phyloP scores from a whole-genome alignment of 2,888 invertebrate genomes.

The Zootermopsis nevadensis region DNA sequence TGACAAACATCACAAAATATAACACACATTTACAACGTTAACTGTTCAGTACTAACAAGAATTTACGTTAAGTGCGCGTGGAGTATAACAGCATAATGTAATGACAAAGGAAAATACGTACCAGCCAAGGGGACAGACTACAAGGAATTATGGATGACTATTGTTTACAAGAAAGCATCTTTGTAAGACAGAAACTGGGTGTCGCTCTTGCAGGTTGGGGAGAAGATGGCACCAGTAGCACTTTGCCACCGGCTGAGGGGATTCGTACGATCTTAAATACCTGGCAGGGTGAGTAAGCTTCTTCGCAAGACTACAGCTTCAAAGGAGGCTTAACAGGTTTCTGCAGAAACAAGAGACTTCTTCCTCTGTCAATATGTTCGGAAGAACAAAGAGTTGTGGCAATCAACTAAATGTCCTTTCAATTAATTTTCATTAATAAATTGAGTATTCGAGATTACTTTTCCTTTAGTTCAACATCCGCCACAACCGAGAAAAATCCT shows the following conservation, averaged over 20 bases:
- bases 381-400: too few relatives aligned
- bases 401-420: too few relatives aligned
- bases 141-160: slow-evolving; percentile 3
- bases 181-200: neutral
- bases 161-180: slow-evolving; percentile 36
- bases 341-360: too few relatives aligned
- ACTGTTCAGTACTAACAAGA: neutral
- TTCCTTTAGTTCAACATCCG: too few relatives aligned
- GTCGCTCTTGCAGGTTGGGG: neutral
- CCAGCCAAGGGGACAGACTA: neutral
- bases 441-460: too few relatives aligned
- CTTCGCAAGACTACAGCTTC: neutral
- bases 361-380: too few relatives aligned
- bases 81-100: neutral
- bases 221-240: neutral
- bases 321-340: too few relatives aligned
- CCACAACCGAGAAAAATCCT: too few relatives aligned
- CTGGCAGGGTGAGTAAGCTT: neutral
- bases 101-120: neutral
- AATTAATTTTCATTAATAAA: too few relatives aligned
- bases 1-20: neutral
- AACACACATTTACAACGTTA: neutral
- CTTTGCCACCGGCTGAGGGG: neutral
- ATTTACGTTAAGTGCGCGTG: neutral
- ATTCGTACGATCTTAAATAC: slow-evolving; percentile 19